Percentiles rank a stretch among this genome's conserved stretches.
These are phyloP conservation scores for Hapalemur alaotrensis DNA, from an alignment of 2,797 vertebrate species.

Conservation along the genomic window DNA sequence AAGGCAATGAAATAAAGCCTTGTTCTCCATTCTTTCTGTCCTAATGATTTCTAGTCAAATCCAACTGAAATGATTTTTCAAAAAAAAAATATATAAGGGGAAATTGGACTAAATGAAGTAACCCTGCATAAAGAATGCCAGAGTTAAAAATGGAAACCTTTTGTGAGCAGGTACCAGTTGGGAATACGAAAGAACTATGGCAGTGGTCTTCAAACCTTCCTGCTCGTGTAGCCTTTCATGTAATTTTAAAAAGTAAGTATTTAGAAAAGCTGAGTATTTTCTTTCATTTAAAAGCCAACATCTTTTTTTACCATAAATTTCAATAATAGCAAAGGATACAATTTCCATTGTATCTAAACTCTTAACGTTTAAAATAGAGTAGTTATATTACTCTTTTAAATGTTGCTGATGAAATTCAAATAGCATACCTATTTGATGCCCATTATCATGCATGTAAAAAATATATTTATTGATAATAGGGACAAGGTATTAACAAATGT, in stretches of 20 bases:
- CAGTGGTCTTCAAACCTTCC: neutral
- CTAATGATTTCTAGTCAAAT: conserved; percentile 20
- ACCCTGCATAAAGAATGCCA: neutral
- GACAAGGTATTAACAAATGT: neutral
- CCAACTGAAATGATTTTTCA: neutral
- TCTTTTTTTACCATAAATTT: neutral
- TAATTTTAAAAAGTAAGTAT: neutral
- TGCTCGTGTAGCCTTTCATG: neutral
- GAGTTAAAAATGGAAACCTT: neutral
- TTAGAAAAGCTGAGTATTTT: neutral
- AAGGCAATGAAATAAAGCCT: neutral
- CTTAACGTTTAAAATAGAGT: neutral
- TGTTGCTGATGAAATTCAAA: neutral
- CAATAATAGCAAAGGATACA: neutral
- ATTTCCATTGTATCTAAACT: neutral
- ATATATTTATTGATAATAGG: neutral
- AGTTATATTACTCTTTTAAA: neutral
- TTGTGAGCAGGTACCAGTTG: neutral
- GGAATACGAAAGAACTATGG: neutral
- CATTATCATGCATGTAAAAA: neutral
- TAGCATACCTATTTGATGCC: neutral
- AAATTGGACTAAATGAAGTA: neutral
- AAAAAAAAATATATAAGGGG: neutral
- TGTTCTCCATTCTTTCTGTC: neutral
- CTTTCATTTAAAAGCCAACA: neutral